These are phyloP conservation scores for Monochamus alternatus DNA, from an alignment of 2,888 invertebrate genomes.

Conservation along the genomic window DNA sequence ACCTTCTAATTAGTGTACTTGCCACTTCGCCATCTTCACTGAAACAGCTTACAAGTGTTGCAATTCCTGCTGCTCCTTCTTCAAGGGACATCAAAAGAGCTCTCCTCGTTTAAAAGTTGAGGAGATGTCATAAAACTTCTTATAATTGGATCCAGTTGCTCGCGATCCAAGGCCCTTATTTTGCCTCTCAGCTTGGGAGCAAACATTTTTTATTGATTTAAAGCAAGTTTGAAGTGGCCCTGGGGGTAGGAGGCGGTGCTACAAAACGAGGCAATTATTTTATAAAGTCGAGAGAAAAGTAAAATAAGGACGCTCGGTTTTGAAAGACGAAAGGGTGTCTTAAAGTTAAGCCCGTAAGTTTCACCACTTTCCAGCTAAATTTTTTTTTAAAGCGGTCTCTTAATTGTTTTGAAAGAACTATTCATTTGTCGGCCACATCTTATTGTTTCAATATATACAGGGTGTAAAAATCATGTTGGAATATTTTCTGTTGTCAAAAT, in stretches of 20 bases:
- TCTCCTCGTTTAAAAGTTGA: not conserved
- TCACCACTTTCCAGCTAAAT: not conserved
- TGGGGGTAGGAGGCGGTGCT: not conserved
- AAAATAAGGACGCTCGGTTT: not conserved
- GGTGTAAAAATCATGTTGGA: too few relatives aligned
- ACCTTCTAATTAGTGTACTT: not conserved
- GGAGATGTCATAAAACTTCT: not conserved
- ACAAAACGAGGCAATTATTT: not conserved
- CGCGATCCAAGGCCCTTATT: not conserved
- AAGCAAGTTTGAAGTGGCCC: not conserved
- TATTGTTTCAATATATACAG: not conserved
- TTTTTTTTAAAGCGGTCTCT: not conserved
- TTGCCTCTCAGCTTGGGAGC: not conserved
- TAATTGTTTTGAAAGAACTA: not conserved
- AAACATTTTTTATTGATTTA: not conserved
- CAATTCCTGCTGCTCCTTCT: not conserved
- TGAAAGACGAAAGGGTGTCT: not conserved
- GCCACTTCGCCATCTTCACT: not conserved
- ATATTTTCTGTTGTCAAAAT: too few relatives aligned
- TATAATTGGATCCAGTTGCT: not conserved
- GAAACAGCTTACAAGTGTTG: not conserved
- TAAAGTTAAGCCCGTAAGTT: not conserved
- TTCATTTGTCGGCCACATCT: not conserved
- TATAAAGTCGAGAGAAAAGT: not conserved
- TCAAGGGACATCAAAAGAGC: not conserved